Conservation (phyloP, 2,113 vertebrate species). For the Desmodus rotundus region DNA sequence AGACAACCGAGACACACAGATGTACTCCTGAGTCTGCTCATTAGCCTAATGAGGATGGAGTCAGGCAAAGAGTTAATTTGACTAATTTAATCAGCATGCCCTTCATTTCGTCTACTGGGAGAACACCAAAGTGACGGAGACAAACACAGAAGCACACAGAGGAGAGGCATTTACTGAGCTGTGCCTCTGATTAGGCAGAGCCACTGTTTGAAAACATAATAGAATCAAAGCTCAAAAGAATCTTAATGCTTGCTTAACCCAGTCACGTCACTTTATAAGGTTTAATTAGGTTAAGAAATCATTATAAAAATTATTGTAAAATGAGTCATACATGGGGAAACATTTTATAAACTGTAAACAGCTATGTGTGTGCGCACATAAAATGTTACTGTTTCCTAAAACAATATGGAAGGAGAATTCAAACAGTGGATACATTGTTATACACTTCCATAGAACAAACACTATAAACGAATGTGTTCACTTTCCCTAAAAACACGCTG, state of each 20-base stretch:
- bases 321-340: background rate
- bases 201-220: constrained; percentile 33
- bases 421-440: background rate
- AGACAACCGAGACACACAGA: constrained; percentile 36
- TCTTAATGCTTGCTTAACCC: constrained; percentile 29
- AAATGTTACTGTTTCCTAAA: background rate
- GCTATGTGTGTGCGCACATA: background rate
- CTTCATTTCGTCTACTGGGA: constrained; percentile 64
- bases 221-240: constrained; percentile 40
- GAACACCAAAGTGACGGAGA: constrained; percentile 46
- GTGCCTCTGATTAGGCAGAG: constrained; percentile 47
- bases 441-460: background rate
- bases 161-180: constrained; percentile 38
- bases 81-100: constrained; percentile 66
- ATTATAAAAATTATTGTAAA: constrained; percentile 12
- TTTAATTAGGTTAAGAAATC: constrained; percentile 46
- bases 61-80: constrained; percentile 75
- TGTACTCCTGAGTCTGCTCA: constrained; percentile 66
- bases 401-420: background rate
- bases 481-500: background rate
- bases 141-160: constrained; percentile 51
- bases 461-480: background rate
- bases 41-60: constrained; percentile 79
- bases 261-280: background rate
- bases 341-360: background rate